Evolutionary conservation across 1,140 invertebrate genomes (phyloP), one percentile per base, ranked within the genome.

Genomic region (Eubasilissa regina): DNA sequence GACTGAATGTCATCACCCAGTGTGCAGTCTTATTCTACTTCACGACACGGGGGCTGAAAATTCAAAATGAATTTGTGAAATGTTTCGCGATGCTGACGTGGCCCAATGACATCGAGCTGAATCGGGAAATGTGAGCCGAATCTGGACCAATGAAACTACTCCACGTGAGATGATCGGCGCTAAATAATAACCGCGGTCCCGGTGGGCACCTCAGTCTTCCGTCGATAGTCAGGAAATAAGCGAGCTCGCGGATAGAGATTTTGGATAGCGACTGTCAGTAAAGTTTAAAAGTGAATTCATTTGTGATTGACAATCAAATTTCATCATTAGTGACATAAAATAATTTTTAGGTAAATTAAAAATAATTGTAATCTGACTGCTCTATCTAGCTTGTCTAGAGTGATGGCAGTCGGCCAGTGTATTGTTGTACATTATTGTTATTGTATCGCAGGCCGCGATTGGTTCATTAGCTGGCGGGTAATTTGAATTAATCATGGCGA

Each of bases 71-170:
- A 35, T 35, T 35, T 1, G 25, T 35, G 25, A 35, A 35, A 35
- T 35, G 25, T 35, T 35, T 35, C 6, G 25, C 6, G 1, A 35
- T 6, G 25, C 25, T 6, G 1, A 91, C 90, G 90, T 91, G 91
- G 89, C 87, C 91, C 90, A 91, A 91, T 91, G 48, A 79, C 12
- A 64, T 62, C 12, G 11, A 78, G 89, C 88, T 90, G 91, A 89
- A 88, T 89, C 64, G 84, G 78, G 83, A 11, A n/a, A 25, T 10
- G 11, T 73, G 55, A 56, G 77, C 86, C 85, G 21, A 44, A 83
- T 25, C 55, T 43, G 25, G 58, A 84, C 90, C 90, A 91, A 91
- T 91, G 85, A 80, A 35, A 75, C 21, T 4, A 35, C 80, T 86
- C 87, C 90, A 91, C 89, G 89, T n/a, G 90, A 86, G 85, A 86